Evolutionary conservation across 2,888 invertebrate species (phyloP), one percentile per base, ranked within the genome.

Genomic region (Stratiomys singularior): DNA sequence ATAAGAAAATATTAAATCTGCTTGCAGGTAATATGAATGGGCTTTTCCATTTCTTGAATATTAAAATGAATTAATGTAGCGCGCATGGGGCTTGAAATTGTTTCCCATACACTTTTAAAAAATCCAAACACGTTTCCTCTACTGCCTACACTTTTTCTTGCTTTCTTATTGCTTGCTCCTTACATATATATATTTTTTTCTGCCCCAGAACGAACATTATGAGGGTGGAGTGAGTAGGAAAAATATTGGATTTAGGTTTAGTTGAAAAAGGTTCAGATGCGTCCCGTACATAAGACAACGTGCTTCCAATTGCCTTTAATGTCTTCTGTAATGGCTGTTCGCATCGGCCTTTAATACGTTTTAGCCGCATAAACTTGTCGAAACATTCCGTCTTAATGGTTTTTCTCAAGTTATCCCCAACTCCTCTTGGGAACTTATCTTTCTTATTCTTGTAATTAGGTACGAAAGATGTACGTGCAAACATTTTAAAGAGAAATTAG

Each of bases 261-360:
- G 74, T 60, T 58, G 30, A 21, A 37, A 37, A 47, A 58, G 60
- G 74, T 74, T 69, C 47, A 58, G 58, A 74, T 56, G 72, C 27
- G 72, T 30, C 58, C 37, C 72, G 79, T 79, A 80, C 81, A 81
- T 81, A 82, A 81, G 81, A 82, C 82, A 82, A 82, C 82, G 82
- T 82, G 82, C 82, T 82, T 81, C 81, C 81, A 82, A 82, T 81
- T 81, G 82, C 82, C 81, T 80, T 81, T 82, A 82, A 82, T 81
- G 81, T 79, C 76, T 76, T 44, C 66, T 76, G 47, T 64, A 76
- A 76, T 76, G 77, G 77, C 77, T 80, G 80, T 81, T 82, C 78
- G 46, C 74, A 58, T 74, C 27, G 58, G 58, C 72, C 77, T 46
- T 67, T 56, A 77, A 67, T 77, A 47, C 66, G 44, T 67, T 67